phyloP scores from a whole-genome alignment of 2,888 invertebrate species.

The Parasteatoda lunata region DNA sequence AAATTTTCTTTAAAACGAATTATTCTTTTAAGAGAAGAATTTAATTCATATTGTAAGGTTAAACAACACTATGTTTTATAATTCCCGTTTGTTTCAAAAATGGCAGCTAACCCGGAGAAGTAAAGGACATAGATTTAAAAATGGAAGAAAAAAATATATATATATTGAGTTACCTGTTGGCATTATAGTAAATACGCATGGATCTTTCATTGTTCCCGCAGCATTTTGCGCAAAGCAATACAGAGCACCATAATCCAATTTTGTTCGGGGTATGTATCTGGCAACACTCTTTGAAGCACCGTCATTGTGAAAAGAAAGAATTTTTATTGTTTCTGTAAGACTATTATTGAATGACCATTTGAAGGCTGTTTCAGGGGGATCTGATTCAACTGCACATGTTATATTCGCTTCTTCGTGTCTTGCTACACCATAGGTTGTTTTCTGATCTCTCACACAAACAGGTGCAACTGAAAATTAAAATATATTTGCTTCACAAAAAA shows the following conservation, averaged over 20 bases:
- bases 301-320: slow-evolving; percentile 48
- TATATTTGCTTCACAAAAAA: no score
- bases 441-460: slow-evolving; percentile 82
- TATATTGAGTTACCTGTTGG: slow-evolving; percentile 73
- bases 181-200: slow-evolving; percentile 71
- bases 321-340: slow-evolving; percentile 37
- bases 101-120: no score
- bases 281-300: slow-evolving; percentile 62
- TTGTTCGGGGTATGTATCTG: slow-evolving; percentile 70
- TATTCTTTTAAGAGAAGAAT: no score
- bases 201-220: slow-evolving; percentile 70
- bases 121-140: no score
- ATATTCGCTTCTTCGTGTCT: slow-evolving; percentile 69
- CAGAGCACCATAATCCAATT: slow-evolving; percentile 71
- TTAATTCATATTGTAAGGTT: no score
- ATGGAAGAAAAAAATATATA: not conserved
- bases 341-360: slow-evolving; percentile 96
- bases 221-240: slow-evolving; percentile 71
- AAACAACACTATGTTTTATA: no score
- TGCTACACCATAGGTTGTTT: slow-evolving; percentile 69
- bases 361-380: slow-evolving; percentile 80
- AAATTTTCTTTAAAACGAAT: no score
- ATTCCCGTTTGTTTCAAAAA: no score
- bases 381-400: slow-evolving; percentile 70
- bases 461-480: slow-evolving; percentile 80